Percentiles rank a stretch among this genome's conserved stretches.
Evolutionary conservation across 1,140 invertebrate genomes (phyloP).

Genomic region (Plectus sambesii): DNA sequence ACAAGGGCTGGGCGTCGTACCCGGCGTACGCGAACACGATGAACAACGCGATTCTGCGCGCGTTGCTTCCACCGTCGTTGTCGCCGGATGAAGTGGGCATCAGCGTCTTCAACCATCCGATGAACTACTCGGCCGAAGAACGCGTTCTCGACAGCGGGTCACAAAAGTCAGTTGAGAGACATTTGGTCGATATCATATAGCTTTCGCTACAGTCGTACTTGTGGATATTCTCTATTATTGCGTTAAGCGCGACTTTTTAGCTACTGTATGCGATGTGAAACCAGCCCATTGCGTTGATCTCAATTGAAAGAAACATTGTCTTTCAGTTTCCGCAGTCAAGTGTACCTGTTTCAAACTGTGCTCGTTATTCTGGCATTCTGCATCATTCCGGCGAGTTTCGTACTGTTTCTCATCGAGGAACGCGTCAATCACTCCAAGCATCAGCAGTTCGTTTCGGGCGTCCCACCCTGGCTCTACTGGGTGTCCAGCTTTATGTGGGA

Average conservation of each 20-base stretch:
- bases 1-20: constrained; percentile 66
- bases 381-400: constrained; percentile 58
- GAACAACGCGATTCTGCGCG: constrained; percentile 57
- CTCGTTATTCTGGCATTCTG: constrained; percentile 52
- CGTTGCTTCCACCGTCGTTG: constrained; percentile 44
- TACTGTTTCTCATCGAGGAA: constrained; percentile 58
- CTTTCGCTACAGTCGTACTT: too few species aligned
- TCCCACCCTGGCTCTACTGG: constrained; percentile 54
- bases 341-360: constrained; percentile 39
- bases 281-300: too few species aligned
- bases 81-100: constrained; percentile 52
- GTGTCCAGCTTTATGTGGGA: constrained; percentile 55
- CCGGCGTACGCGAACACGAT: constrained; percentile 63
- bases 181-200: too few species aligned
- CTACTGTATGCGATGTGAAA: too few species aligned
- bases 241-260: too few species aligned
- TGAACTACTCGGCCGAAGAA: constrained; percentile 52
- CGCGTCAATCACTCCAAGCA: constrained; percentile 55
- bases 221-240: too few species aligned
- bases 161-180: neutral
- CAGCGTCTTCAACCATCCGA: constrained; percentile 55
- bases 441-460: constrained; percentile 56
- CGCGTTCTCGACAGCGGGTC: neutral
- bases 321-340: neutral
- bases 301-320: too few species aligned